A percentile compares a stretch with the other conserved stretches of the same genome.
phyloP scores from a whole-genome alignment of 2,797 vertebrate species.

The Chloroceryle amazona region DNA sequence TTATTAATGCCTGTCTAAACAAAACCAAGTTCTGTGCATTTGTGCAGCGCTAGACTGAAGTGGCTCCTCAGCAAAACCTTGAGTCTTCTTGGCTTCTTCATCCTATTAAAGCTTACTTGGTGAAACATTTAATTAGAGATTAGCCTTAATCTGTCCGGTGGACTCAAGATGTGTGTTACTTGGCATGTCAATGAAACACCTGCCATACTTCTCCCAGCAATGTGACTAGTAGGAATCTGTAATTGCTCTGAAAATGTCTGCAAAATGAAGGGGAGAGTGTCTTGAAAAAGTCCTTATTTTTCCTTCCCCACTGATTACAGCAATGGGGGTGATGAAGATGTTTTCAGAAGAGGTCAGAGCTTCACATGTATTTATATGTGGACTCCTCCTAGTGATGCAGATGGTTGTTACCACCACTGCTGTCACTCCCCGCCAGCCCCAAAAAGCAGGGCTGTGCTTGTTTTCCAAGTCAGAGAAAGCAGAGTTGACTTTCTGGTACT shows the following conservation, averaged over 20 bases:
- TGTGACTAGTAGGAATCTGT: background rate
- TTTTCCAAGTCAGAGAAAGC: background rate
- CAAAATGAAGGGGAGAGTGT: background rate
- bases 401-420: background rate
- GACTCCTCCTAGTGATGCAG: background rate
- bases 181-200: background rate
- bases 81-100: slow-evolving; percentile 1
- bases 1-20: background rate
- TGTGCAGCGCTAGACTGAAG: background rate
- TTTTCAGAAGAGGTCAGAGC: background rate
- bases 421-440: background rate
- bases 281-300: background rate
- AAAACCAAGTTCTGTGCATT: background rate
- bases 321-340: background rate
- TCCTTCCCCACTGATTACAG: background rate
- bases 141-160: background rate
- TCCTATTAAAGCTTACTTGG: slow-evolving; percentile 18
- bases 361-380: accelerated
- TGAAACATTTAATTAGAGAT: slow-evolving; percentile 30
- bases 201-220: background rate
- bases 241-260: background rate
- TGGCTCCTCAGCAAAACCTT: background rate
- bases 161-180: background rate
- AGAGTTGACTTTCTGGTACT: accelerated
- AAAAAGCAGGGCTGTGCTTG: accelerated